Conservation (phyloP, 2,888 invertebrate genomes). For the Hirtodrosophila duncani region DNA sequence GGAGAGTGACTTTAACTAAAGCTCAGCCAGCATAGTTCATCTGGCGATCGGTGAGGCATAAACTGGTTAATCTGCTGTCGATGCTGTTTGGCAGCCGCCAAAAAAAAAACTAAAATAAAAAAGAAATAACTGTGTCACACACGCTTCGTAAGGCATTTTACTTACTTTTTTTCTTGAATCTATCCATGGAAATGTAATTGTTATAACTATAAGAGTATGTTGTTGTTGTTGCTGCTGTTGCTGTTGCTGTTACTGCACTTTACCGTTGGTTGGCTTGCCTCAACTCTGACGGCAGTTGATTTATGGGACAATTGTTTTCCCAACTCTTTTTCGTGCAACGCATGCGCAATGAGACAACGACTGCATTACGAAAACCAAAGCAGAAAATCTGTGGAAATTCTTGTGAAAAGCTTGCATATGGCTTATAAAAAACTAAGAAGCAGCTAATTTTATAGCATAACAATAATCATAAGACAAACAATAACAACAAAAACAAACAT, state of each 20-base stretch:
- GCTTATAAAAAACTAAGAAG: constrained; percentile 11
- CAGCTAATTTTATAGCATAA: constrained; percentile 12
- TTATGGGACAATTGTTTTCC: constrained; percentile 33
- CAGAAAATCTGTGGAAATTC: constrained; percentile 33
- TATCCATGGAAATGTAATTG: constrained; percentile 33
- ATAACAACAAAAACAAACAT: not conserved
- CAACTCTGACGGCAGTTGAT: constrained; percentile 20
- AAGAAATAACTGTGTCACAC: constrained; percentile 34
- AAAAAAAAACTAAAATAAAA: too few relatives aligned
- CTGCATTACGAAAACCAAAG: constrained; percentile 6
- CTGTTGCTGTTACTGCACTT: constrained; percentile 23
- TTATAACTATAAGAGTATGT: not conserved
- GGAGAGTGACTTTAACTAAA: too few relatives aligned
- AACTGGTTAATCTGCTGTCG: too few relatives aligned
- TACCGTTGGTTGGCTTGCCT: constrained; percentile 33
- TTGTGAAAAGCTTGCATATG: constrained; percentile 34
- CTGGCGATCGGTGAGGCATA: too few relatives aligned
- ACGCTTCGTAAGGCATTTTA: constrained; percentile 15
- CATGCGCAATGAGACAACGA: constrained; percentile 40
- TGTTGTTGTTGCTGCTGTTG: constrained; percentile 1
- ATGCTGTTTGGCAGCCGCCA: too few relatives aligned
- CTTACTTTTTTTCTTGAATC: too few relatives aligned
- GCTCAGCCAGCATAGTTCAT: too few relatives aligned
- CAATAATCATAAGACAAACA: constrained; percentile 14
- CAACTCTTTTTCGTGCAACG: constrained; percentile 27